Conservation (phyloP, 2,113 vertebrate species). For the Catagonus wagneri region DNA sequence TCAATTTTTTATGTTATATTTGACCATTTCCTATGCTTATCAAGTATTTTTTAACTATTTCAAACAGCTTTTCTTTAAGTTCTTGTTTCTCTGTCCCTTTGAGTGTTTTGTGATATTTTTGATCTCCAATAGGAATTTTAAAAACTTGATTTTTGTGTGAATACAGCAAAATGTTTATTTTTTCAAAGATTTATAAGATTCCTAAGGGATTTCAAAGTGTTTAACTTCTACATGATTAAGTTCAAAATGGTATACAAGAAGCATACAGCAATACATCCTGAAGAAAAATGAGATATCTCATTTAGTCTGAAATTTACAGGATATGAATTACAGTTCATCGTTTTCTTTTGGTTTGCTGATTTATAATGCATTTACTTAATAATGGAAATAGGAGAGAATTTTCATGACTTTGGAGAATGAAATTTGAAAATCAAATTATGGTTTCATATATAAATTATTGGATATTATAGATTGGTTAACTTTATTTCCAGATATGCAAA, state of each 20-base stretch:
- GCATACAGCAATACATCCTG: background rate
- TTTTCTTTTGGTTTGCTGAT: constrained; percentile 44
- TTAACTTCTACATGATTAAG: constrained; percentile 53
- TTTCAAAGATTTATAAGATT: background rate
- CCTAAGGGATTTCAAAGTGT: constrained; percentile 15
- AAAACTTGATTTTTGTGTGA: constrained; percentile 16
- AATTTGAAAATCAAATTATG: constrained; percentile 70
- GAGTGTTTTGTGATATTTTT: background rate
- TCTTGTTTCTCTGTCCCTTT: constrained; percentile 23
- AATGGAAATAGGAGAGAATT: constrained; percentile 55
- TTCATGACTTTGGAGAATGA: constrained; percentile 57
- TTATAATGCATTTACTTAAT: constrained; percentile 60
- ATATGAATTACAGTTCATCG: constrained; percentile 50
- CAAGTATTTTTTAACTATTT: background rate
- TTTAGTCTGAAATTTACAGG: constrained; percentile 20
- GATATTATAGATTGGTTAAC: constrained; percentile 41
- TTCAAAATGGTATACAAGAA: background rate
- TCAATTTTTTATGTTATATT: background rate
- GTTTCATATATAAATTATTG: constrained; percentile 55
- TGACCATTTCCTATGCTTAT: background rate
- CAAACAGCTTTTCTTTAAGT: background rate
- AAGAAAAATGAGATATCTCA: constrained; percentile 62
- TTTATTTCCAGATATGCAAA: constrained; percentile 55
- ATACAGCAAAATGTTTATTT: background rate
- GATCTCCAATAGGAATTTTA: constrained; percentile 34